A percentile compares a stretch with the other conserved stretches of the same genome.
Evolutionary conservation across 2,888 invertebrate species (phyloP).

Genomic region (Cephus pulcher): DNA sequence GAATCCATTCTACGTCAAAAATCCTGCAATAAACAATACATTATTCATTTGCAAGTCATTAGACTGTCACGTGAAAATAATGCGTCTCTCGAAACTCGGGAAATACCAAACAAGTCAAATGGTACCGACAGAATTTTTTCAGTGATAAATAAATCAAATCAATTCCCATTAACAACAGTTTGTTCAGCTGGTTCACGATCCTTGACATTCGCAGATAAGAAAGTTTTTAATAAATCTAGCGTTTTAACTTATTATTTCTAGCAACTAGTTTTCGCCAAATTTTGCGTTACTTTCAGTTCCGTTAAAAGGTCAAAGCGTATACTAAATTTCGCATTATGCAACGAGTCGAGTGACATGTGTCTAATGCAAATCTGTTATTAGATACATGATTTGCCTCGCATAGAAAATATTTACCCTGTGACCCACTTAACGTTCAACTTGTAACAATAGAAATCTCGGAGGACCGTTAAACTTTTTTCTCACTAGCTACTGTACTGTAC

Average conservation of each 20-base stretch:
- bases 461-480: neutral
- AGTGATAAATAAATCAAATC: neutral
- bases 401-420: neutral
- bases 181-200: neutral
- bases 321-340: neutral
- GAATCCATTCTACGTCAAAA: constrained; percentile 31
- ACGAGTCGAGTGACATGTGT: neutral
- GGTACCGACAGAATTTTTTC: neutral
- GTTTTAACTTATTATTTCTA: neutral
- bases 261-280: too few species aligned
- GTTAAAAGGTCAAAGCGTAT: neutral
- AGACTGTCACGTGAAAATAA: neutral
- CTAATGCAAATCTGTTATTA: neutral
- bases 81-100: neutral
- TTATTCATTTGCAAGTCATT: neutral
- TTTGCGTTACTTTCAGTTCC: neutral
- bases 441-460: neutral
- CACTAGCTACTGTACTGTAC: neutral
- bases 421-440: neutral
- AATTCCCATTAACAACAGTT: neutral
- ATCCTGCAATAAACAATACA: neutral
- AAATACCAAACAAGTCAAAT: neutral
- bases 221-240: neutral
- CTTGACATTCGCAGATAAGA: neutral
- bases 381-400: neutral